These are phyloP conservation scores for Orientallactaga bullata DNA, from an alignment of 2,113 vertebrate species.

Conservation along the genomic window DNA sequence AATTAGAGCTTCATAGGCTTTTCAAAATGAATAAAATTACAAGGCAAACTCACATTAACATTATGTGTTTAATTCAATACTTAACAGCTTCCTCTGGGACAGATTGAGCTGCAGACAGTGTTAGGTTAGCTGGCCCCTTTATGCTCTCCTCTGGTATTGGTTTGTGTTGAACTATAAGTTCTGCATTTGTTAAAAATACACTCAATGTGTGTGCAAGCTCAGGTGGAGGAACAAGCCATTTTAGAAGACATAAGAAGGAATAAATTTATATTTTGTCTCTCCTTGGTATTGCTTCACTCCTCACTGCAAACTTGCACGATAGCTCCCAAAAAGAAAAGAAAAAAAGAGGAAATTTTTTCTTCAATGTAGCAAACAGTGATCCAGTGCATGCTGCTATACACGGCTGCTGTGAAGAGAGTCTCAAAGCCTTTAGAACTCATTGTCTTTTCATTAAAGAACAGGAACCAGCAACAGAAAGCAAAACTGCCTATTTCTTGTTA, in stretches of 20 bases:
- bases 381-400: not conserved
- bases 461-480: not conserved
- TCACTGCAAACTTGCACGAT: not conserved
- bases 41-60: constrained; percentile 39
- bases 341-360: not conserved
- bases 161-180: not conserved
- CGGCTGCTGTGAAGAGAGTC: not conserved
- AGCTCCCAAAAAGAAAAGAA: not conserved
- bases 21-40: constrained; percentile 15
- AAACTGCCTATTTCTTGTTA: not conserved
- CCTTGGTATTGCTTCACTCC: not conserved
- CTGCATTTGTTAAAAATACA: not conserved
- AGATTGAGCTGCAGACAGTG: not conserved
- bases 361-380: not conserved
- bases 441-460: not conserved
- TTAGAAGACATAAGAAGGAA: not conserved
- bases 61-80: not conserved
- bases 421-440: not conserved
- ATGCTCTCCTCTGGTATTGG: not conserved
- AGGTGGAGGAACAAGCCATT: not conserved
- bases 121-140: not conserved
- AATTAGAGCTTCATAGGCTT: constrained; percentile 6
- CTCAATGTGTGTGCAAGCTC: not conserved
- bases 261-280: not conserved
- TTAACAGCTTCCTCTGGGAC: not conserved